phyloP scores from a whole-genome alignment of 1,140 invertebrate species.

The Magallana gigas region DNA sequence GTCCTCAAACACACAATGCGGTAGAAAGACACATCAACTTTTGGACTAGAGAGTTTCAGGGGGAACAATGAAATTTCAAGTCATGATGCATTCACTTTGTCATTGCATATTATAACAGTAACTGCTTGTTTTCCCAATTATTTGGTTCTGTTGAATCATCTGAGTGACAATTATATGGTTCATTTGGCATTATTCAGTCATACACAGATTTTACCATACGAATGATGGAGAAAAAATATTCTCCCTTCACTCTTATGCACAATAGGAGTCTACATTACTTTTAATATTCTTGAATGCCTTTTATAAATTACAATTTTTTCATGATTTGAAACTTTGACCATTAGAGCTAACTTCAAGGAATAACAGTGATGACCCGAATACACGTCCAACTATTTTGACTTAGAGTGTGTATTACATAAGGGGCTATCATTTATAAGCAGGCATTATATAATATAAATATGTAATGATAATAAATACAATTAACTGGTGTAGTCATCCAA shows the following conservation, averaged over 20 bases:
- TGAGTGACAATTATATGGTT: background rate
- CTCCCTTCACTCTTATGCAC: no score
- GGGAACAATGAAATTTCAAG: background rate
- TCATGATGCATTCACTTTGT: background rate
- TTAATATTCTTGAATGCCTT: no score
- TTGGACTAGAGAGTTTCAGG: constrained; percentile 22
- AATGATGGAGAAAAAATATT: no score
- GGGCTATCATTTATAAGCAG: background rate
- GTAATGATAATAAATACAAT: constrained; percentile 11
- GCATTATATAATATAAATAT: constrained; percentile 1
- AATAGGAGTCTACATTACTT: no score
- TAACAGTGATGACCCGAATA: background rate
- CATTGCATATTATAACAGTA: background rate
- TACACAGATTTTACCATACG: background rate
- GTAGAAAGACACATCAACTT: constrained; percentile 8
- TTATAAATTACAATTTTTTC: no score
- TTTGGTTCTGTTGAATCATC: background rate
- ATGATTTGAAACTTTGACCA: no score
- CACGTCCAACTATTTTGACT: background rate
- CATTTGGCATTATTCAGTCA: background rate
- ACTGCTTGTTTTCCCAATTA: background rate
- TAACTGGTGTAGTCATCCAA: background rate
- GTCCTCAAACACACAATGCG: background rate
- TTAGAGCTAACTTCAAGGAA: no score
- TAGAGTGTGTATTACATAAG: background rate